Conservation (phyloP, 92 coral and sea anemone species). For the Siderastrea radians region DNA sequence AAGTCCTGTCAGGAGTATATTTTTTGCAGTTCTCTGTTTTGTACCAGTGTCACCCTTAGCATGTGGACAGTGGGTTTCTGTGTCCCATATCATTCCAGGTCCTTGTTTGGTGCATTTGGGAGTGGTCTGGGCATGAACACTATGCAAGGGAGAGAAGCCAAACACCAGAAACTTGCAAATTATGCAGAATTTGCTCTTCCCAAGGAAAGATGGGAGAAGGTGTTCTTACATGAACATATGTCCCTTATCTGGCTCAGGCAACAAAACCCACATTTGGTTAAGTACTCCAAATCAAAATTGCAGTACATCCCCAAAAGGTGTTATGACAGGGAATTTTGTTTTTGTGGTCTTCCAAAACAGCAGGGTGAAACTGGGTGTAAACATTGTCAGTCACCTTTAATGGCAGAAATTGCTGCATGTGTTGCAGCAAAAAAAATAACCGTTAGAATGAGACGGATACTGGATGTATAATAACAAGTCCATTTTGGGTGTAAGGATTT, state of each 20-base stretch:
- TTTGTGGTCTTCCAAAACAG: conserved; percentile 29
- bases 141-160: too few relatives aligned
- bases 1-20: conserved; percentile 74
- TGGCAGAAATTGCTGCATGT: conserved; percentile 63
- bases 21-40: conserved; percentile 73
- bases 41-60: conserved; percentile 68
- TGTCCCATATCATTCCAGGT: conserved; percentile 78
- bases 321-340: conserved; percentile 66
- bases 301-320: conserved; percentile 55
- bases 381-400: too few relatives aligned
- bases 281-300: conserved; percentile 67
- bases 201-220: too few relatives aligned
- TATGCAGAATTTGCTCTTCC: too few relatives aligned
- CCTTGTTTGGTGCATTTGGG: conserved; percentile 66
- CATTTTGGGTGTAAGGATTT: too few relatives aligned
- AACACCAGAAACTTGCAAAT: too few relatives aligned
- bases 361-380: conserved; percentile 29
- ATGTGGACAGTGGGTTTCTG: conserved; percentile 84
- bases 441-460: conserved; percentile 27
- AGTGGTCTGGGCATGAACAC: conserved; percentile 75
- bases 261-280: conserved; percentile 59
- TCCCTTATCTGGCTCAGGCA: conserved; percentile 51
- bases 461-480: not conserved
- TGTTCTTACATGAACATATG: too few relatives aligned
- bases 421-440: conserved; percentile 54